Base-by-base conservation (phyloP, 2,797 vertebrate species). In the Thalassophryne amazonica region DNA sequence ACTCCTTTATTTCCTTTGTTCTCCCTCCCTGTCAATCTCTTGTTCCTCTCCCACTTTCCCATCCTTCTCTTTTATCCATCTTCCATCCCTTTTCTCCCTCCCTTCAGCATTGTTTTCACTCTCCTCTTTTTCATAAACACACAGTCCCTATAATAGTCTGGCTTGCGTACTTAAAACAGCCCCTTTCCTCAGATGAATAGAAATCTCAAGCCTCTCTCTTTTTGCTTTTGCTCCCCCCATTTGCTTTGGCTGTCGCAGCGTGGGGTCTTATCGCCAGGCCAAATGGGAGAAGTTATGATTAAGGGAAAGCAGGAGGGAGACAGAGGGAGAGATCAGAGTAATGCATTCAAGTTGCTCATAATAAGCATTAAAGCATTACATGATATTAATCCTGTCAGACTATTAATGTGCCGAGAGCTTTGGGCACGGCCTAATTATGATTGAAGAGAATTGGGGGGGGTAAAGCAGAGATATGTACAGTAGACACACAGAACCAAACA, bases 361-460 rank as follows among this genome's bases (percentile, higher is more conserved):
- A 96, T 95, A 94, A 94, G 93, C 91, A 95, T 96, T 96, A 95
- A 97, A 96, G 94, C 92, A 94, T 96, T 95, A 97, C 94, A 94
- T 92, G 94, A 96, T 94, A 98, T 96, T 96, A 98, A 98, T 95
- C 94, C 94, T 91, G 88, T 94, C 93, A 93, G 92, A 92, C 93
- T 91, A 93, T 94, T 96, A 91, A 93, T 93, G 91, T 91, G 90
- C 89, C 90, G 90, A 91, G 93, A 91, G 50, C 68, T 93, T 88
- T 86, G 88, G 90, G 87, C 73, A 74, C 84, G 89, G 90, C 91
- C 93, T 95, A 97, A 97, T 97, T 95, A 96, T 93, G 91, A 91
- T 77, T 58, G 81, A 91, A 92, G 88, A 78, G 86, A 88, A 85
- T 76, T 81, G 87, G 88, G 87, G 42, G 55, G 45, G 51, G 72